Percentiles rank a stretch among this genome's conserved stretches.
phyloP scores from a whole-genome alignment of 2,113 vertebrate species.

The Thamnaconus septentrionalis region DNA sequence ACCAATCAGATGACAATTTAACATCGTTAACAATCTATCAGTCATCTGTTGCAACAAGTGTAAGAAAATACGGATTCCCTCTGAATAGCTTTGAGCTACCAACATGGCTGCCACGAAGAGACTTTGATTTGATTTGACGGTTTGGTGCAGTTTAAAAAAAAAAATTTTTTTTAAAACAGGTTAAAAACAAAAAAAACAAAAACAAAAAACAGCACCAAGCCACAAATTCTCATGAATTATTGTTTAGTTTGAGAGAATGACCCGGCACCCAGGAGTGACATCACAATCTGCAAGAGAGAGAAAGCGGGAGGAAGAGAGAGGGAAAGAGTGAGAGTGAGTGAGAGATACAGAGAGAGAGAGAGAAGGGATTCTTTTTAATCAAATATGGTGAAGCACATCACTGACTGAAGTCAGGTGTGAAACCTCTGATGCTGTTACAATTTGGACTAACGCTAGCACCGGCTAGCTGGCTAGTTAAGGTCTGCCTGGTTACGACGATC shows the following conservation, averaged over 20 bases:
- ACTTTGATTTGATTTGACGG: conserved; percentile 9
- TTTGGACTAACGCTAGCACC: no score
- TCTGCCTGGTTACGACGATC: no score
- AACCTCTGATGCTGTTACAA: no score
- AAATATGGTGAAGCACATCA: conserved; percentile 70
- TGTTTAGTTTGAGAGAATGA: conserved; percentile 74
- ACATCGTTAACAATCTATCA: conserved; percentile 44
- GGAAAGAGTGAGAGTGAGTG: conserved; percentile 51
- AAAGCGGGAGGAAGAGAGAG: conserved; percentile 56
- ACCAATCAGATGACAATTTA: conserved; percentile 25
- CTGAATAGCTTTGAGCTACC: conserved; percentile 55
- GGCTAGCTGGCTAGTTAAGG: no score
- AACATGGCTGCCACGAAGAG: conserved; percentile 74
- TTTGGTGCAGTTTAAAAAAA: conserved; percentile 66
- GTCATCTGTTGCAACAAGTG: conserved; percentile 31
- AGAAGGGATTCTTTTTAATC: conserved; percentile 47
- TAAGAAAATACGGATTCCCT: conserved; percentile 63
- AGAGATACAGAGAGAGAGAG: no score
- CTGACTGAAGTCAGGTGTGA: not conserved
- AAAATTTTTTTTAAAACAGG: conserved; percentile 72
- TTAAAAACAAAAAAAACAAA: conserved; percentile 50
- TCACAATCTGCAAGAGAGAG: conserved; percentile 89
- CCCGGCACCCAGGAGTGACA: conserved; percentile 90
- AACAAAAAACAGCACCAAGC: no score
- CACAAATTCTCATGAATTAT: not conserved